phyloP scores from a whole-genome alignment of 2,113 vertebrate species.

The Actenoides lindsayi region DNA sequence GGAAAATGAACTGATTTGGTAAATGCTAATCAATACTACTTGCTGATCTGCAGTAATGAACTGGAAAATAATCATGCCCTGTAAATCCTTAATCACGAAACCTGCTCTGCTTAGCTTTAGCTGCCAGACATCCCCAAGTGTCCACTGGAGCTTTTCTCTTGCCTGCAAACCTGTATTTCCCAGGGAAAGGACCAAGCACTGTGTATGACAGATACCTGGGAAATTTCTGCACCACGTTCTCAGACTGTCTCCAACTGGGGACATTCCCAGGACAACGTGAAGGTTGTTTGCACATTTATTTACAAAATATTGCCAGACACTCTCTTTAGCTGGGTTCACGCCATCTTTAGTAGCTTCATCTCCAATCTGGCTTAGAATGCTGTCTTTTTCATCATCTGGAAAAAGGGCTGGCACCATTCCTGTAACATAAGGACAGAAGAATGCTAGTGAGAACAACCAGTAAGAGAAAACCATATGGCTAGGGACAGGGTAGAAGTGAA shows the following conservation, averaged over 20 bases:
- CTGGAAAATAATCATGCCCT: not conserved
- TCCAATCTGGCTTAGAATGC: slow-evolving; percentile 81
- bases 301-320: slow-evolving; percentile 93
- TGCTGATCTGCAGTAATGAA: not conserved
- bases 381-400: slow-evolving; percentile 91
- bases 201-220: slow-evolving; percentile 79
- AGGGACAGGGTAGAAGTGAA: slow-evolving; percentile 1
- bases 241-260: slow-evolving; percentile 89
- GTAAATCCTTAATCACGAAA: not conserved
- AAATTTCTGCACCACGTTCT: slow-evolving; percentile 94
- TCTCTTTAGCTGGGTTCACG: slow-evolving; percentile 84
- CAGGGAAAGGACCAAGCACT: not conserved
- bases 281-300: slow-evolving; percentile 92
- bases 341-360: slow-evolving; percentile 86
- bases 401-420: slow-evolving; percentile 96
- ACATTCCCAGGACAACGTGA: slow-evolving; percentile 94
- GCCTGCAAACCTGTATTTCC: not conserved
- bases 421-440: slow-evolving; percentile 49
- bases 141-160: not conserved
- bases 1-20: slow-evolving; percentile 34
- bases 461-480: slow-evolving; percentile 18
- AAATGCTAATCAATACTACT: slow-evolving; percentile 50
- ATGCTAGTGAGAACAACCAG: not conserved
- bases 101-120: not conserved
- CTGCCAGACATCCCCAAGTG: not conserved